Base-by-base conservation (phyloP, 2,888 invertebrate genomes). In the Atethmia centrago region DNA sequence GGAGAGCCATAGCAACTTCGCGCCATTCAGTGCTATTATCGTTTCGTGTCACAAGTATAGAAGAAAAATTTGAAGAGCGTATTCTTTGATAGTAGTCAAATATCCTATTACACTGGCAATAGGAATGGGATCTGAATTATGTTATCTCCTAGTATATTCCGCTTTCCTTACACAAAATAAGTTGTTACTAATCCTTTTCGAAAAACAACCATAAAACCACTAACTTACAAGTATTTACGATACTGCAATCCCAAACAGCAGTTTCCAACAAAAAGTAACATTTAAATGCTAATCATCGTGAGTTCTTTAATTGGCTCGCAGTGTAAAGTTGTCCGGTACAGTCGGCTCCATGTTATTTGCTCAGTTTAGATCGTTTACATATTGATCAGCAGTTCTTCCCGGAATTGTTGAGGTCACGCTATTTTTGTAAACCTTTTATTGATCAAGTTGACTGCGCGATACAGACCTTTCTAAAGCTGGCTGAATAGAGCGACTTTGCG, bases 241-340 rank as follows among this genome's bases (percentile, higher is more conserved):
- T 63, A 58, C 25, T 76, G 58, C 61, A 62, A 59, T 64, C 64
- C 25, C 55, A 47, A 73, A 77, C 61, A 74, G 45, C 79, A 74
- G n/a, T 83, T 70, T 45, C 0, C 9, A 79, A 71, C 80, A 72
- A 58, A 74, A 82, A 85, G 62, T 73, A 47, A 55, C 69, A 73
- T 72, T 74, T 67, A 73, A 73, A 76, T 74, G 73, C 71, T 74
- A 71, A 83, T 61, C 78, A 78, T 49, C 63, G 71, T 42, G 70
- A 58, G 62, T 40, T 53, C 40, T 76, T 47, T 62, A 66, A 80
- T 68, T 71, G 72, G 56, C 40, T 64, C 58, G 65, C 77, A 73
- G 84, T 73, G 79, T 71, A 63, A 51, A 63, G 59, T 67, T 40
- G 62, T n/a, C 68, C 70, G 69, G 49, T 51, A 56, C 53, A 76